These are phyloP conservation scores for Drosophila ezoana DNA, from an alignment of 2,888 invertebrate species.

Conservation along the genomic window DNA sequence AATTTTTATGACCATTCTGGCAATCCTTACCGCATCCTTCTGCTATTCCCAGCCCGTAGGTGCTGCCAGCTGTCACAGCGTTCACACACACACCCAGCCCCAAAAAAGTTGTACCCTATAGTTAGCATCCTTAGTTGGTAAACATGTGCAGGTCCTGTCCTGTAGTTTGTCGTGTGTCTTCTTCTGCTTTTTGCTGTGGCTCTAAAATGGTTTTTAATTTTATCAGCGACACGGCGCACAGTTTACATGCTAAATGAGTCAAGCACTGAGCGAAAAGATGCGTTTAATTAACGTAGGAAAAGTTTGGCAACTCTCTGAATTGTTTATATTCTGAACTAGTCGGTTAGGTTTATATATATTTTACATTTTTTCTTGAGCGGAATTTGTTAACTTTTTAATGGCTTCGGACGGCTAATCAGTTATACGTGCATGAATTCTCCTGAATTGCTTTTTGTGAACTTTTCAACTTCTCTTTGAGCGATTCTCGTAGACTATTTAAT, in stretches of 20 bases:
- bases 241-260: constrained; percentile 67
- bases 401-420: constrained; percentile 7
- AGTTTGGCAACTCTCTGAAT: constrained; percentile 13
- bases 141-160: constrained; percentile 39
- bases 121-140: constrained; percentile 17
- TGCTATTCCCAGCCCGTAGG: constrained; percentile 8
- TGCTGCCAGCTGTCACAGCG: constrained; percentile 51
- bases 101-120: constrained; percentile 41
- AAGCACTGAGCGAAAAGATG: constrained; percentile 58
- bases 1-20: constrained; percentile 72
- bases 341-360: neutral
- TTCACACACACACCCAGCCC: constrained; percentile 14
- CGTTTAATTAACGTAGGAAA: constrained; percentile 18
- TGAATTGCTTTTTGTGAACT: neutral
- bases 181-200: constrained; percentile 50
- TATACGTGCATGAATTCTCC: neutral
- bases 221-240: constrained; percentile 66
- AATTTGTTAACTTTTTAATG: constrained; percentile 15
- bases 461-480: no score
- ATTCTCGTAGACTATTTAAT: no score
- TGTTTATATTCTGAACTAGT: neutral
- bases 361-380: neutral
- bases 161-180: constrained; percentile 24
- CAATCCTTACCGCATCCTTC: constrained; percentile 25
- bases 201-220: constrained; percentile 79